Evolutionary conservation across 2,797 vertebrate species (phyloP), one percentile per base, ranked within the genome.

Genomic region (Chaetophractus vellerosus): DNA sequence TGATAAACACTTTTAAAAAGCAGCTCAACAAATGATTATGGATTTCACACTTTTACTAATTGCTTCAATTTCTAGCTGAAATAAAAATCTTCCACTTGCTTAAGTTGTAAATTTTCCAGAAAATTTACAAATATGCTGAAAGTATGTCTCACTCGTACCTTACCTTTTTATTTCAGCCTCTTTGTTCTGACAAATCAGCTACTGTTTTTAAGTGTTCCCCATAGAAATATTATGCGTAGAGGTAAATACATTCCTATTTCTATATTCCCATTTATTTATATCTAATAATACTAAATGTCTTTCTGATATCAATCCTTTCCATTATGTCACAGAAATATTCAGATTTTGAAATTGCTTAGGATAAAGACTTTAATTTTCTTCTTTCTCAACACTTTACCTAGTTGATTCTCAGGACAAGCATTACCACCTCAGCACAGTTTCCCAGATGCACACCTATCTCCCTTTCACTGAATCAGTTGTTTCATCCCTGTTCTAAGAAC

Each of bases 21-120:
- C 92, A 98, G 96, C 94, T 97, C 97, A 97, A 96, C 97, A 98
- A 98, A 96, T 97, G 96, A 97, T 98, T 98, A 98, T 97, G 88
- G 95, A 95, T 97, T 97, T 98, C 97, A 98, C 97, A 97, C 97
- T 97, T 97, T 96, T 95, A 93, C 96, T 98, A 98, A 98, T 98
- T 98, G 95, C 97, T 97, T 96, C 95, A 96, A 95, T 98, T 97
- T 97, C 94, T 96, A 92, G 92, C 96, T 93, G 94, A 96, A 96
- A 96, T 95, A 95, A 96, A 96, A 97, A 96, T 92, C 74, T 93
- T 95, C 83, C 31, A 78, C 74, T 96, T 96, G 86, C 61, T 91
- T 96, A 92, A 94, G 79, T 89, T 45, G 45, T 45, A 45, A 45
- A 45, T 80, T 71, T 69, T 59, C 61, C 94, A 92, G 93, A 88